These are phyloP conservation scores for Porites rus DNA, from an alignment of 92 coral and sea anemone species.

Conservation along the genomic window DNA sequence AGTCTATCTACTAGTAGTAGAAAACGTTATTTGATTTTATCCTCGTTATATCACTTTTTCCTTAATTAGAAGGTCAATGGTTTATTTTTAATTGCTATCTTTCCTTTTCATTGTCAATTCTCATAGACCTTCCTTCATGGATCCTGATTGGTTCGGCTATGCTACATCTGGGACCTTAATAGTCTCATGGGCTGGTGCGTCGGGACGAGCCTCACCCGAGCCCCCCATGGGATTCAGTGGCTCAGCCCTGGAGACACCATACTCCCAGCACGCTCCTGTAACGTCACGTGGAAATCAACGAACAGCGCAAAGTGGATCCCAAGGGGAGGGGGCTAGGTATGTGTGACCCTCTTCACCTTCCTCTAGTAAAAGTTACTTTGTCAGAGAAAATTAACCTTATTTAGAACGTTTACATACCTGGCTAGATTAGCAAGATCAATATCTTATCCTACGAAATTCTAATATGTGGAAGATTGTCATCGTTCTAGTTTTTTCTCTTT, in stretches of 20 bases:
- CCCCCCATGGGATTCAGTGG: conserved; percentile 79
- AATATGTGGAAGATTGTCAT: too few species aligned
- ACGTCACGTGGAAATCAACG: conserved; percentile 55
- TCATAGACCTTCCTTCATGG: conserved; percentile 81
- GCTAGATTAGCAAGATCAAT: too few species aligned
- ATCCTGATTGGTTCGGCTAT: conserved; percentile 94
- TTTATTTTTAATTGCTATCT: too few species aligned
- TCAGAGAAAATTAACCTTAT: too few species aligned
- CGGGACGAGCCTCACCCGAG: conserved; percentile 73
- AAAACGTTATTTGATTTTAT: too few species aligned
- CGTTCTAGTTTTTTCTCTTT: too few species aligned
- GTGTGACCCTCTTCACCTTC: background rate
- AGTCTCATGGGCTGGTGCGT: conserved; percentile 80
- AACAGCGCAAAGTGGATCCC: conserved; percentile 51
- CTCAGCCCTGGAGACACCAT: conserved; percentile 65
- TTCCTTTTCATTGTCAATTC: background rate
- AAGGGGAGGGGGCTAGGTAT: conserved; percentile 67
- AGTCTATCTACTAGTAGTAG: too few species aligned
- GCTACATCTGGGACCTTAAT: conserved; percentile 89
- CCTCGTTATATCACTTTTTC: too few species aligned
- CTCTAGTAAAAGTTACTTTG: background rate
- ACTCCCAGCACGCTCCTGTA: conserved; percentile 57
- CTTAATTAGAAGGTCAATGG: too few species aligned
- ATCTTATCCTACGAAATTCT: too few species aligned
- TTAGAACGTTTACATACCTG: too few species aligned